A percentile compares a stretch with the other conserved stretches of the same genome.
phyloP scores from a whole-genome alignment of 2,888 invertebrate genomes.

The Dicranocentrus wangi region DNA sequence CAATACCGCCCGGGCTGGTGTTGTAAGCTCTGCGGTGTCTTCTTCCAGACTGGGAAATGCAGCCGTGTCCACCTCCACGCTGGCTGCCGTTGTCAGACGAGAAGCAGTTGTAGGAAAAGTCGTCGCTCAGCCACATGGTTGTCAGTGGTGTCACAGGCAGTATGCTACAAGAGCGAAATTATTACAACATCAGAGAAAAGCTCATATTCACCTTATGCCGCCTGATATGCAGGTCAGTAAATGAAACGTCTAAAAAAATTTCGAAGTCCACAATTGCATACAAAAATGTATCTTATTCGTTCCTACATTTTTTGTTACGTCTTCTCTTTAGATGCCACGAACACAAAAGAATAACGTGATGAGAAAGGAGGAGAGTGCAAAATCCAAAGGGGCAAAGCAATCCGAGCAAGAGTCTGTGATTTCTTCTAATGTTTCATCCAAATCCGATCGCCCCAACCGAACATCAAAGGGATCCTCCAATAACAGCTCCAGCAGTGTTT shows the following conservation, averaged over 20 bases:
- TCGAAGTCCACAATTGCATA: too few relatives aligned
- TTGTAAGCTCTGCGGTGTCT: slow-evolving; percentile 49
- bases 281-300: too few relatives aligned
- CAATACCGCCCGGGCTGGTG: slow-evolving; percentile 39
- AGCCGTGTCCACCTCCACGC: slow-evolving; percentile 45
- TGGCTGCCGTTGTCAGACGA: slow-evolving; percentile 48
- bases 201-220: slow-evolving; percentile 74
- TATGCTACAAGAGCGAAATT: slow-evolving; percentile 84
- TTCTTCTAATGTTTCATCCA: slow-evolving; percentile 29
- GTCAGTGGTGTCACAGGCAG: slow-evolving; percentile 89
- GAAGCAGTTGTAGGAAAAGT: slow-evolving; percentile 80
- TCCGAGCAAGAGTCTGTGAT: slow-evolving; percentile 45
- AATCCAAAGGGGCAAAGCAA: slow-evolving; percentile 19
- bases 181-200: slow-evolving; percentile 77
- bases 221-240: slow-evolving; percentile 71
- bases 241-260: too few relatives aligned
- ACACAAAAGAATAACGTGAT: slow-evolving; percentile 72
- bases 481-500: neutral
- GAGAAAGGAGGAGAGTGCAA: slow-evolving; percentile 32
- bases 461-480: neutral
- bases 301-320: too few relatives aligned
- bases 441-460: slow-evolving; percentile 18
- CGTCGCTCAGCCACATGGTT: slow-evolving; percentile 82
- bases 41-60: slow-evolving; percentile 23
- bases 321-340: slow-evolving; percentile 65